These are phyloP conservation scores for Danio kyathit DNA, from an alignment of 2,797 vertebrate genomes.

Conservation along the genomic window DNA sequence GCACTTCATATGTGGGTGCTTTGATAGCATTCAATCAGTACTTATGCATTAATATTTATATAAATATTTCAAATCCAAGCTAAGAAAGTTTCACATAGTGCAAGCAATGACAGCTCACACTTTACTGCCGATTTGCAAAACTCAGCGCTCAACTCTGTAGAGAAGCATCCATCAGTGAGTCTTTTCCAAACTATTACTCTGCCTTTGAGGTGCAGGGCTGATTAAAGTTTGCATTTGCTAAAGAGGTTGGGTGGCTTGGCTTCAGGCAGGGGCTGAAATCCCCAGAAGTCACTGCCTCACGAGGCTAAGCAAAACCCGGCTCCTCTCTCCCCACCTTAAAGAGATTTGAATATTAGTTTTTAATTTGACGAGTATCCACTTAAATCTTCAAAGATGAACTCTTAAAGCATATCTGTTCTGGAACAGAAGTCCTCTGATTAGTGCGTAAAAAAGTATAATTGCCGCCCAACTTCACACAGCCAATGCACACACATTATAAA, in stretches of 20 bases:
- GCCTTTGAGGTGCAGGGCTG: constrained; percentile 65
- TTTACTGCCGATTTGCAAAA: constrained; percentile 13
- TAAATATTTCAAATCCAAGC: too few species aligned
- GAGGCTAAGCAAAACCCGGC: constrained; percentile 61
- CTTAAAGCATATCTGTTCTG: constrained; percentile 75
- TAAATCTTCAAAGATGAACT: constrained; percentile 83
- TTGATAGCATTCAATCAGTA: background rate
- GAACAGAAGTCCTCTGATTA: constrained; percentile 79
- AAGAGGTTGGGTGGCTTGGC: constrained; percentile 61
- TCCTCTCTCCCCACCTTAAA: constrained; percentile 74
- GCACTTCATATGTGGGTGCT: background rate
- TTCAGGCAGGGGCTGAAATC: constrained; percentile 64
- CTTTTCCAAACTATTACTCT: constrained; percentile 43
- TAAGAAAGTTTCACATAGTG: constrained; percentile 7
- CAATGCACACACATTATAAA: constrained; percentile 68
- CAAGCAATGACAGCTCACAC: background rate
- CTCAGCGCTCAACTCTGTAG: constrained; percentile 18
- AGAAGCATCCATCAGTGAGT: constrained; percentile 38
- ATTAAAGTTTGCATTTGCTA: constrained; percentile 61
- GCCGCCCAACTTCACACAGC: constrained; percentile 66
- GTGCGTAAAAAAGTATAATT: constrained; percentile 72
- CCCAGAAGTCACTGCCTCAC: constrained; percentile 64
- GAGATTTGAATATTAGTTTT: constrained; percentile 78
- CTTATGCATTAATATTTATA: background rate
- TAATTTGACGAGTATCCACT: constrained; percentile 78